Conservation (phyloP, 2,113 vertebrate species). For the Lepus americanus region DNA sequence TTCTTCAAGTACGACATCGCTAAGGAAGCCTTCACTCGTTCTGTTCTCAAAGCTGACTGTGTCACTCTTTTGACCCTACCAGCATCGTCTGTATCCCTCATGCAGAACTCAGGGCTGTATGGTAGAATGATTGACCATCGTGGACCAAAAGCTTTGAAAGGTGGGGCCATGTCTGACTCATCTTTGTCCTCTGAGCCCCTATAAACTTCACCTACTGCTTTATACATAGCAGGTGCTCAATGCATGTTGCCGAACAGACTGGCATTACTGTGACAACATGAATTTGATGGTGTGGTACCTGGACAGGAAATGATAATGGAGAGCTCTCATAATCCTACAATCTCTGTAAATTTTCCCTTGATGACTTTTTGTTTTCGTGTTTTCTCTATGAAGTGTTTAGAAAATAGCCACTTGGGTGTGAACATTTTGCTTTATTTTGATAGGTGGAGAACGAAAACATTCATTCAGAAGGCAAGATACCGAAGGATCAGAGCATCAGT, state of each 20-base stretch:
- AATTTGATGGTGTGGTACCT: not conserved
- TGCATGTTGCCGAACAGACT: not conserved
- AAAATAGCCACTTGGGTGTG: not conserved
- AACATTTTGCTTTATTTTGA: conserved; percentile 50
- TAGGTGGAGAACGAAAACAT: not conserved
- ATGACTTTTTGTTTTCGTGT: not conserved
- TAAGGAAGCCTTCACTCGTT: not conserved
- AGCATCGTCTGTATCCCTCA: not conserved
- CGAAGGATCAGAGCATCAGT: not conserved
- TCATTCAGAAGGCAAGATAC: not conserved
- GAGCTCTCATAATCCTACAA: not conserved
- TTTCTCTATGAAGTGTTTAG: not conserved
- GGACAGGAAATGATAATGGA: not conserved
- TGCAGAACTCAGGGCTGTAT: not conserved
- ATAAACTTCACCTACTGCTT: not conserved
- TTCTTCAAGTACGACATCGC: not conserved
- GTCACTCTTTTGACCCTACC: not conserved
- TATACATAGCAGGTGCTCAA: not conserved
- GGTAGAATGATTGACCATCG: not conserved
- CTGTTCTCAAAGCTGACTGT: not conserved
- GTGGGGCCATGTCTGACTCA: not conserved
- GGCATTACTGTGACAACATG: not conserved
- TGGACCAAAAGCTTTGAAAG: not conserved
- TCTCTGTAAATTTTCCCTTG: not conserved
- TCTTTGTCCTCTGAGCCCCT: not conserved